Percentiles rank a stretch among this genome's conserved stretches.
phyloP scores from a whole-genome alignment of 53 echinoderm and acorn worm species.

The Luidia sarsii region DNA sequence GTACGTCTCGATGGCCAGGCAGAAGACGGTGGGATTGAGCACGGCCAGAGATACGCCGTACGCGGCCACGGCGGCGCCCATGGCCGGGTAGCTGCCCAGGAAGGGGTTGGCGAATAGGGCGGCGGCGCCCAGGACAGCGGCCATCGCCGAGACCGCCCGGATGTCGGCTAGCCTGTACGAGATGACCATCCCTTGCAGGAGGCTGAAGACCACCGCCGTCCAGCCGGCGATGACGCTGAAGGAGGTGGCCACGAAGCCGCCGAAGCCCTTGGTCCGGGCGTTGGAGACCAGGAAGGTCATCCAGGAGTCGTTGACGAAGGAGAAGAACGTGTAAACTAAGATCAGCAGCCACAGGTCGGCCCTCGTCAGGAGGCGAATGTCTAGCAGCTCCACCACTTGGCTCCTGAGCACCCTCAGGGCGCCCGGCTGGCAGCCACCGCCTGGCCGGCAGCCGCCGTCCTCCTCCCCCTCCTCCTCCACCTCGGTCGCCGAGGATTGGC shows the following conservation, averaged over 20 bases:
- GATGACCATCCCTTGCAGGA: constrained; percentile 29
- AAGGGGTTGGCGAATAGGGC: constrained; percentile 13
- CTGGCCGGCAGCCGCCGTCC: not conserved
- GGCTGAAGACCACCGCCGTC: constrained; percentile 6
- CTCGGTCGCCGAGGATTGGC: not conserved
- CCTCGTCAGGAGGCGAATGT: not conserved
- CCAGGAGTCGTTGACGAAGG: constrained; percentile 39
- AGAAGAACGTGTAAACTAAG: not conserved
- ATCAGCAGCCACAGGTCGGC: constrained; percentile 21
- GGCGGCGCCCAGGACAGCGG: not conserved
- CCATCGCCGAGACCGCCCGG: not conserved
- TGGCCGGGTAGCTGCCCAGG: not conserved
- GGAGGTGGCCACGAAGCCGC: not conserved
- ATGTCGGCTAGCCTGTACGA: not conserved
- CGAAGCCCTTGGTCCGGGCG: constrained; percentile 18
- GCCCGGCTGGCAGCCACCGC: not conserved
- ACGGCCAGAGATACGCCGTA: constrained; percentile 30
- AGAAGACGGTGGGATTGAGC: constrained; percentile 3
- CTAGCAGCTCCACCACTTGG: not conserved
- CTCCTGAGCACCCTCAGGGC: no score
- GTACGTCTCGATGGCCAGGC: constrained; percentile 1
- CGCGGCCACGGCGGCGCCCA: constrained; percentile 14
- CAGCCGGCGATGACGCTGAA: constrained; percentile 17
- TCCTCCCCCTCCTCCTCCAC: no score
- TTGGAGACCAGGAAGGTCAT: constrained; percentile 29